These are phyloP conservation scores for Pseudomyrmex flavicornis DNA, from an alignment of 1,140 invertebrate genomes.

Conservation along the genomic window DNA sequence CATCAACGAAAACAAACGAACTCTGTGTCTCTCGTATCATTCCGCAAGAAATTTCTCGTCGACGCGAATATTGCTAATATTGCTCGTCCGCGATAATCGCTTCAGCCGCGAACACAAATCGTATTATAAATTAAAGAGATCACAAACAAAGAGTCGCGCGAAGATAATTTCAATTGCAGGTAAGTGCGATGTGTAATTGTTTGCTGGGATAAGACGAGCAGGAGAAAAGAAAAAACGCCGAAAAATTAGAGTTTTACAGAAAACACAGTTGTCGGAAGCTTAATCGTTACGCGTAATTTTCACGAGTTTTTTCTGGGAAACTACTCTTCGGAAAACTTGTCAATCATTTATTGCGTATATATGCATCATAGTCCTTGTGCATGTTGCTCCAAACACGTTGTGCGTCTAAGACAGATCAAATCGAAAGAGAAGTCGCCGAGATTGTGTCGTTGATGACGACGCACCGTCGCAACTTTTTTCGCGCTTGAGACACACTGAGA, in stretches of 20 bases:
- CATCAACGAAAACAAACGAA: not conserved
- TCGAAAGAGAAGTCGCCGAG: not conserved
- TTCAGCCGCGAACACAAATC: not conserved
- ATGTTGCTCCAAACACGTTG: not conserved
- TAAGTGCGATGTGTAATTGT: too few species aligned
- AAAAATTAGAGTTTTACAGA: not conserved
- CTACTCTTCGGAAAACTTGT: too few species aligned
- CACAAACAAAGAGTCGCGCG: not conserved
- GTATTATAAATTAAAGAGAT: not conserved
- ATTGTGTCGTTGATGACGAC: too few species aligned
- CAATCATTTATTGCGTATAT: too few species aligned
- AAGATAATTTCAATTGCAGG: constrained; percentile 9
- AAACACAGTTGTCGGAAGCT: not conserved
- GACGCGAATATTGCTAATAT: not conserved
- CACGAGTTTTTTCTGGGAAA: too few species aligned
- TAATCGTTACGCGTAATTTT: not conserved
- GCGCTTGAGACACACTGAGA: constrained; percentile 67
- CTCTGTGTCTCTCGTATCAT: not conserved
- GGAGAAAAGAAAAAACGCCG: too few species aligned
- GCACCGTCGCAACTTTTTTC: constrained; percentile 63
- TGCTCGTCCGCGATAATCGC: not conserved
- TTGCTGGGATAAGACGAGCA: too few species aligned
- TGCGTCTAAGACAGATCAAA: not conserved
- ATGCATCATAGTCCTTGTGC: too few species aligned
- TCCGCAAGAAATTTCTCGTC: not conserved